Evolutionary conservation across 2,113 vertebrate genomes (phyloP).

Genomic region (Anolis carolinensis): DNA sequence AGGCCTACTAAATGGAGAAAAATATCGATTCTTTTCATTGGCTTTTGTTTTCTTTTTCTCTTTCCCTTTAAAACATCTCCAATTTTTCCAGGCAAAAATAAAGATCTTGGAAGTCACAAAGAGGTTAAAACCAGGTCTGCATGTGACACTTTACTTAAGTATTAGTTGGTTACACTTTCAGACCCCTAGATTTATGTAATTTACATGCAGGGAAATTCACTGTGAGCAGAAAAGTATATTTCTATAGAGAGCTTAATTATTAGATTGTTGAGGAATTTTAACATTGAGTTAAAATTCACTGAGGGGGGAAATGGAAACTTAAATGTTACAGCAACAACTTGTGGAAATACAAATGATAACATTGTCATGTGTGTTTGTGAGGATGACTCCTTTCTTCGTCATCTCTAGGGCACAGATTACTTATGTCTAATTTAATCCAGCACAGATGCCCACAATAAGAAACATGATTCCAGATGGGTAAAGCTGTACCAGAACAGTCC

Average conservation of each 20-base stretch:
- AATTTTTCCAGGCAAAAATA: constrained; percentile 71
- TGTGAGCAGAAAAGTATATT: constrained; percentile 28
- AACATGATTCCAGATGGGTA: background rate
- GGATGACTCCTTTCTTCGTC: background rate
- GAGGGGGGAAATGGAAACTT: background rate
- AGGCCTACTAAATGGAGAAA: constrained; percentile 74
- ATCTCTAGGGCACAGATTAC: too few species aligned
- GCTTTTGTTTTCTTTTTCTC: background rate
- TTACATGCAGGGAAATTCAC: constrained; percentile 28
- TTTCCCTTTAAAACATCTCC: constrained; percentile 61
- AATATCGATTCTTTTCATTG: constrained; percentile 76
- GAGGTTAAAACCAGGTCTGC: constrained; percentile 35
- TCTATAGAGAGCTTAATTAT: constrained; percentile 28
- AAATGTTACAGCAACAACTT: background rate
- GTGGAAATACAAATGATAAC: background rate
- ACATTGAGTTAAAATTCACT: background rate
- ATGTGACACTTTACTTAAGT: constrained; percentile 13
- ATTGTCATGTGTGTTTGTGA: background rate
- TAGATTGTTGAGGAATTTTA: constrained; percentile 17
- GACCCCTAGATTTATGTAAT: constrained; percentile 18
- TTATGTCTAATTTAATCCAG: background rate
- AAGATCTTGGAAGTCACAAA: constrained; percentile 67
- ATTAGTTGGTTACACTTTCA: constrained; percentile 40
- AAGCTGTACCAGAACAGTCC: background rate
- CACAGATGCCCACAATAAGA: background rate